Evolutionary conservation across 2,113 vertebrate species (phyloP).

Genomic region (Lanius collurio): DNA sequence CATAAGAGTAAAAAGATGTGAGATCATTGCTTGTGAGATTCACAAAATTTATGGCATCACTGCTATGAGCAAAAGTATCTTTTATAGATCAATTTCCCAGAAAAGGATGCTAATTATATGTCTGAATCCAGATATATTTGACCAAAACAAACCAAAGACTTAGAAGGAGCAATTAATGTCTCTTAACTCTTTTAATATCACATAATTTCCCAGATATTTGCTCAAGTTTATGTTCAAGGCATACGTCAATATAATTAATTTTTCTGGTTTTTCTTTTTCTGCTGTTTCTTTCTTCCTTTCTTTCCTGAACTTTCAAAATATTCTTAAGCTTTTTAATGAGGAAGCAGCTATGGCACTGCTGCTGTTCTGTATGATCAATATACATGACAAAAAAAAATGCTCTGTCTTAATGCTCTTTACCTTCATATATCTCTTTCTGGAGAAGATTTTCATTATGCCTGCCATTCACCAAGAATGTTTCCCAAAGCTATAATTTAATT

Average conservation of each 20-base stretch:
- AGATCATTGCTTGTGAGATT: not conserved
- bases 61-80: not conserved
- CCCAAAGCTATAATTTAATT: not conserved
- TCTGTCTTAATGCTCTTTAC: not conserved
- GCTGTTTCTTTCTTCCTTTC: not conserved
- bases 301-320: not conserved
- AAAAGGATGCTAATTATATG: not conserved
- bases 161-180: not conserved
- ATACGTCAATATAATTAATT: not conserved
- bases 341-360: not conserved
- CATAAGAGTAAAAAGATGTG: not conserved
- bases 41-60: not conserved
- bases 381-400: not conserved
- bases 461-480: not conserved
- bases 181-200: not conserved
- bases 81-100: not conserved
- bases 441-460: not conserved
- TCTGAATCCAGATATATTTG: not conserved
- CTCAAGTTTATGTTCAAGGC: not conserved
- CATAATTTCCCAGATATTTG: not conserved
- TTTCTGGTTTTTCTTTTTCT: not conserved
- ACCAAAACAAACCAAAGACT: not conserved
- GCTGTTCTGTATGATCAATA: not conserved
- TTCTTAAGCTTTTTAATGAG: not conserved
- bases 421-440: not conserved